Conservation (phyloP, 2,888 invertebrate species). For the Cyrtodaria siliqua region DNA sequence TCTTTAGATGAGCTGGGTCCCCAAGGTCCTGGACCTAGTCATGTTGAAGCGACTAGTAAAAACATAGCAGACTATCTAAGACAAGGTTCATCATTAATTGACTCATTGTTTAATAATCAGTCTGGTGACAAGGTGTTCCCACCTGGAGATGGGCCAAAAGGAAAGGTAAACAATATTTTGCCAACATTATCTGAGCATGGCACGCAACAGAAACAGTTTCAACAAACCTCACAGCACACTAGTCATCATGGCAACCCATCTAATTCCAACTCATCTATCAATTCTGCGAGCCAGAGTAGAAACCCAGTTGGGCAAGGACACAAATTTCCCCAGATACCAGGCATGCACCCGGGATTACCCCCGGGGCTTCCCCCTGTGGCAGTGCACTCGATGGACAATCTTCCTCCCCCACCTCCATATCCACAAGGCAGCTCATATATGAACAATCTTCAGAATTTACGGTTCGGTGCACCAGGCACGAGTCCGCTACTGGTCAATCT, state of each 20-base stretch:
- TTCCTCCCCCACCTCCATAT: slow-evolving; percentile 81
- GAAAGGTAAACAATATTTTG: slow-evolving; percentile 43
- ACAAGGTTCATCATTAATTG: slow-evolving; percentile 78
- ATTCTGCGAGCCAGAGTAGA: slow-evolving; percentile 55
- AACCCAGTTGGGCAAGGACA: slow-evolving; percentile 61
- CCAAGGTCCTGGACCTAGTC: slow-evolving; percentile 80
- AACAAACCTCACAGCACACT: slow-evolving; percentile 25
- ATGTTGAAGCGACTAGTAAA: slow-evolving; percentile 83
- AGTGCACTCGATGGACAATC: slow-evolving; percentile 51
- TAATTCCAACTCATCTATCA: slow-evolving; percentile 53
- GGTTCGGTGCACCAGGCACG: slow-evolving; percentile 86
- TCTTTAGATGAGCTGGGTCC: slow-evolving; percentile 56
- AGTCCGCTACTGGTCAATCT: slow-evolving; percentile 96
- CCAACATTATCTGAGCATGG: slow-evolving; percentile 36
- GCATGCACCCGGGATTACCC: slow-evolving; percentile 55
- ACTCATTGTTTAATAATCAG: slow-evolving; percentile 65
- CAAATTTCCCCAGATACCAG: slow-evolving; percentile 64
- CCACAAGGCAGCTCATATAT: slow-evolving; percentile 71
- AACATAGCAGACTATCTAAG: slow-evolving; percentile 85
- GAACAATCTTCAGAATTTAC: slow-evolving; percentile 76
- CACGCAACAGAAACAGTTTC: slow-evolving; percentile 31
- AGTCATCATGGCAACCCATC: slow-evolving; percentile 65
- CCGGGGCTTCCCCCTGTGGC: slow-evolving; percentile 48
- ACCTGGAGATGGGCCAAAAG: slow-evolving; percentile 26
- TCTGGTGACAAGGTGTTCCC: slow-evolving; percentile 12